Evolutionary conservation across 1,140 invertebrate species (phyloP).

Genomic region (Sminthurinus signatus): DNA sequence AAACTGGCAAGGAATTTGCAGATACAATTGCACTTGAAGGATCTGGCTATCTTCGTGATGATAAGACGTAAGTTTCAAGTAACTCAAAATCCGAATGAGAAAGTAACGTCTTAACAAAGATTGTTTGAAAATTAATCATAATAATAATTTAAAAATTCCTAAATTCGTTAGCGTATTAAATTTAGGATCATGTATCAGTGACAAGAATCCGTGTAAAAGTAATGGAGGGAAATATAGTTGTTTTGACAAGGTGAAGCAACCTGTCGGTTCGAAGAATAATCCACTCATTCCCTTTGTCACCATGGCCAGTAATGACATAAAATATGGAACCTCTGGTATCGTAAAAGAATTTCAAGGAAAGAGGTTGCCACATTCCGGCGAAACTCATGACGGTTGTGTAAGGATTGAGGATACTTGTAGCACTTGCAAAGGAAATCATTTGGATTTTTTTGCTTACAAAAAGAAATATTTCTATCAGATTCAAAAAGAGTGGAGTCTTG

Average conservation of each 20-base stretch:
- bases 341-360: not conserved
- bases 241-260: not conserved
- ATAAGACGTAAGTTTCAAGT: conserved; percentile 1
- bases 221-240: not conserved
- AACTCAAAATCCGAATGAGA: too few species aligned
- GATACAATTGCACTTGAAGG: not conserved
- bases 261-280: conserved; percentile 1
- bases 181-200: not conserved
- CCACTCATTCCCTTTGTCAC: not conserved
- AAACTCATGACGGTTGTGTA: conserved; percentile 8
- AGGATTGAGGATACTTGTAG: not conserved
- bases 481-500: not conserved
- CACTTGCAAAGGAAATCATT: not conserved
- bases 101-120: not conserved
- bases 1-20: not conserved
- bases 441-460: conserved; percentile 5
- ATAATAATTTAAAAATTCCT: not conserved
- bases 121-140: not conserved
- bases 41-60: conserved; percentile 12
- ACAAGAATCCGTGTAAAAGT: not conserved
- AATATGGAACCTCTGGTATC: conserved; percentile 1
- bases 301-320: not conserved
- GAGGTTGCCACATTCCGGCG: not conserved
- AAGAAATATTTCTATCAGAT: not conserved
- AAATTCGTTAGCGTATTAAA: not conserved